phyloP scores from a whole-genome alignment of 2,888 invertebrate genomes.

The Cartodere bifasciata region DNA sequence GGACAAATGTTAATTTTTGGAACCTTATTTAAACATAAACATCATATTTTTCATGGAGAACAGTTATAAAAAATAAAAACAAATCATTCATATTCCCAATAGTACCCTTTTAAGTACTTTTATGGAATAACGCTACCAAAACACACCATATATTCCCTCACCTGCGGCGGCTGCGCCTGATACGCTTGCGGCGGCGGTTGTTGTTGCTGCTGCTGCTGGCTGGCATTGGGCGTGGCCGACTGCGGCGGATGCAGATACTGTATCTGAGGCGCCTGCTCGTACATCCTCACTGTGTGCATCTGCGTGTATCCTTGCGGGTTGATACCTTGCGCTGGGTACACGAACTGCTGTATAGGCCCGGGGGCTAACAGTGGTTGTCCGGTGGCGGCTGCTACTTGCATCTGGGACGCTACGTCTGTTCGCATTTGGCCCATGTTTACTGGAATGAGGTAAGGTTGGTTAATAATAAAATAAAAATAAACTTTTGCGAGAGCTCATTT shows the following conservation, averaged over 20 bases:
- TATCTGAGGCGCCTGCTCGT: constrained; percentile 42
- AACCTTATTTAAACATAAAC: no score
- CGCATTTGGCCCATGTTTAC: constrained; percentile 38
- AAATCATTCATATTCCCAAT: no score
- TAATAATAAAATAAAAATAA: background rate
- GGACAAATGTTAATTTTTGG: no score
- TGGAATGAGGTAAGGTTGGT: constrained; percentile 18
- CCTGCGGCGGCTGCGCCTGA: constrained; percentile 33
- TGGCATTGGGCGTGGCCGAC: constrained; percentile 38
- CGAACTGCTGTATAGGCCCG: constrained; percentile 55
- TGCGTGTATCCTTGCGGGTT: constrained; percentile 35
- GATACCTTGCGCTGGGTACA: constrained; percentile 30
- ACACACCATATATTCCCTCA: no score
- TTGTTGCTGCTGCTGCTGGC: constrained; percentile 27
- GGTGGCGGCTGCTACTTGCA: constrained; percentile 71
- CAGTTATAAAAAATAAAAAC: no score
- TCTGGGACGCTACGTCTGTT: constrained; percentile 53
- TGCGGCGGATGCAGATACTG: constrained; percentile 37
- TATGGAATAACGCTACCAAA: no score
- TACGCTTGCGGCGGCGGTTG: constrained; percentile 31
- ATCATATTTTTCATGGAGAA: no score
- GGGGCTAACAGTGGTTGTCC: constrained; percentile 78
- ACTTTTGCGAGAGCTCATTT: constrained; percentile 1
- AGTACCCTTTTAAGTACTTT: no score
- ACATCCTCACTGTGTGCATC: constrained; percentile 53